Percentiles rank a stretch among this genome's conserved stretches.
Evolutionary conservation across 2,797 vertebrate species (phyloP).

Genomic region (Cryptoblepharus egeriae): DNA sequence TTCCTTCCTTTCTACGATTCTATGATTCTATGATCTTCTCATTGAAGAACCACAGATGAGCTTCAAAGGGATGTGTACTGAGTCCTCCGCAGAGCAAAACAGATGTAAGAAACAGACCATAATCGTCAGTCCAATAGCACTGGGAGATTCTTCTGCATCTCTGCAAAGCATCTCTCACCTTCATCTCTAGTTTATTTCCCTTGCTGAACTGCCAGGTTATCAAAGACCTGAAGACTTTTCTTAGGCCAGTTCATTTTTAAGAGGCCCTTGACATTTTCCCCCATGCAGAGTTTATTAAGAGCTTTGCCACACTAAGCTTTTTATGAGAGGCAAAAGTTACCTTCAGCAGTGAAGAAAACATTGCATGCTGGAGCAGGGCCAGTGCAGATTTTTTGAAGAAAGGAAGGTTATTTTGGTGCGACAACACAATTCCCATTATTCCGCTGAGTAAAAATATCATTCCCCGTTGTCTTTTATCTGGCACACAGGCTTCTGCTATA

Average conservation of each 20-base stretch:
- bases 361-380: background rate
- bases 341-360: background rate
- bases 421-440: background rate
- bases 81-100: background rate
- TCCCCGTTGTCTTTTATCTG: background rate
- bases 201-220: background rate
- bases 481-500: background rate
- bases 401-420: background rate
- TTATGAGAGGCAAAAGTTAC: background rate
- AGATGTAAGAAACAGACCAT: too few relatives aligned
- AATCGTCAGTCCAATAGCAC: background rate
- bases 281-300: background rate
- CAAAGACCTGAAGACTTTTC: background rate
- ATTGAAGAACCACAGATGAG: background rate
- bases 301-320: conserved; percentile 5
- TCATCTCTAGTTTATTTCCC: background rate
- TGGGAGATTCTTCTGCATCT: background rate
- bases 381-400: background rate
- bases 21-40: too few relatives aligned
- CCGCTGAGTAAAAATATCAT: background rate
- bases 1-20: too few relatives aligned
- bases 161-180: background rate
- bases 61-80: too few relatives aligned
- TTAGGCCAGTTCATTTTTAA: background rate
- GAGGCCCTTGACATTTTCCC: conserved; percentile 1